These are phyloP conservation scores for Atlantisia rogersi DNA, from an alignment of 2,113 vertebrate genomes.

Conservation along the genomic window DNA sequence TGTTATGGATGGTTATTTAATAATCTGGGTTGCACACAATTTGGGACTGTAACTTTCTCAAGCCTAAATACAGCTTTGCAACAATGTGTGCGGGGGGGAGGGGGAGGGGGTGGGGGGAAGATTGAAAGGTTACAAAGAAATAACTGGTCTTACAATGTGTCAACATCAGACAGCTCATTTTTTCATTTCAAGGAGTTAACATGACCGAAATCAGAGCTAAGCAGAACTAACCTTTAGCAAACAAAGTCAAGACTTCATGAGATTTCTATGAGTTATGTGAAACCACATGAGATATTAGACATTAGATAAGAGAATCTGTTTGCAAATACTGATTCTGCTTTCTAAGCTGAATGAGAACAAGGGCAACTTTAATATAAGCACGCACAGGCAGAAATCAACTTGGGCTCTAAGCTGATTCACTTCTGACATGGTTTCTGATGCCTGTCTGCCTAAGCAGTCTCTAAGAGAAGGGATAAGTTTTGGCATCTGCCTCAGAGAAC, in stretches of 20 bases:
- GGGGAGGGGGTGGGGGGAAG: background rate
- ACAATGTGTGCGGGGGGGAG: rapidly evolving
- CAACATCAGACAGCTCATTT: background rate
- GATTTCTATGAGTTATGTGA: background rate
- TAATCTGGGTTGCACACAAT: background rate
- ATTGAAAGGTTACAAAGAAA: background rate
- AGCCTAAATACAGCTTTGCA: background rate
- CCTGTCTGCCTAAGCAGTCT: rapidly evolving
- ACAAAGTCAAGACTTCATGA: background rate
- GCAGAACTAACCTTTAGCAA: conserved; percentile 50
- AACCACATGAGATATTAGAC: background rate
- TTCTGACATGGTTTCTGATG: background rate
- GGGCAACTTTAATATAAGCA: background rate
- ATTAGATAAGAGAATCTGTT: background rate
- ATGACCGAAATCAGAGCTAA: conserved; percentile 4
- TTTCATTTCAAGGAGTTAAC: conserved; percentile 1
- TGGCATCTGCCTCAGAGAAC: background rate
- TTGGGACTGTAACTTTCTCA: background rate
- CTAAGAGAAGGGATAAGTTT: background rate
- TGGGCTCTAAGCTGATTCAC: background rate
- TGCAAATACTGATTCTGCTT: background rate
- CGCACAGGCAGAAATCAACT: background rate
- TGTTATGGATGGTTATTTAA: background rate
- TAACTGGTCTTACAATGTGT: background rate
- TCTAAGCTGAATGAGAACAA: background rate